Evolutionary conservation across 1,140 invertebrate genomes (phyloP), one percentile per base, ranked within the genome.

Genomic region (Plectus sambesii): DNA sequence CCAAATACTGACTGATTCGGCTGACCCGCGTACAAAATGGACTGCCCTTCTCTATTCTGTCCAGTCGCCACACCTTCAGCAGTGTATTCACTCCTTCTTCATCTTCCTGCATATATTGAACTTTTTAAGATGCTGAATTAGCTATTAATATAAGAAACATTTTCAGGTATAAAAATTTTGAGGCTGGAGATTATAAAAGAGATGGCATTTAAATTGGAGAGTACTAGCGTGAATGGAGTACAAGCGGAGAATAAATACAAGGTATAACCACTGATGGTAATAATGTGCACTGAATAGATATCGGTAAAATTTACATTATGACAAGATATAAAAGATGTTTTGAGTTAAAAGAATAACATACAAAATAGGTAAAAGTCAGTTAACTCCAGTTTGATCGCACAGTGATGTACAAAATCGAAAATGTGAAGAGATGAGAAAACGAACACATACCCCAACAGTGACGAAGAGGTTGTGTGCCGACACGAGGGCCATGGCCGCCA

Each of bases 391-490:
- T n/a, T n/a, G n/a, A n/a, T n/a, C n/a, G n/a, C n/a, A n/a, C n/a
- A n/a, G n/a, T n/a, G n/a, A n/a, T n/a, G n/a, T n/a, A n/a, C n/a
- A n/a, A n/a, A n/a, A n/a, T n/a, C n/a, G n/a, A n/a, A n/a, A n/a
- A n/a, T n/a, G n/a, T n/a, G n/a, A n/a, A n/a, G n/a, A n/a, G n/a
- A n/a, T n/a, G n/a, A n/a, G n/a, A n/a, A n/a, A n/a, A n/a, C n/a
- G n/a, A n/a, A n/a, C n/a, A n/a, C n/a, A n/a, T n/a, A n/a, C n/a
- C 23, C 62, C 62, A 29, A 63, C 42, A 19, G 61, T 56, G 39
- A 51, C 56, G n/a, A 62, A 26, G 12, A 51, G 35, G 6, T 51
- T 42, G 3, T 42, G 45, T 3, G 48, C 37, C 15, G 55, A 45
- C 8, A 42, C 27, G 8, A 65, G 37, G 27, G 39, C n/a, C n/a